These are phyloP conservation scores for Cladopsammia gracilis DNA, from an alignment of 64 coral and sea anemone species.

Conservation along the genomic window DNA sequence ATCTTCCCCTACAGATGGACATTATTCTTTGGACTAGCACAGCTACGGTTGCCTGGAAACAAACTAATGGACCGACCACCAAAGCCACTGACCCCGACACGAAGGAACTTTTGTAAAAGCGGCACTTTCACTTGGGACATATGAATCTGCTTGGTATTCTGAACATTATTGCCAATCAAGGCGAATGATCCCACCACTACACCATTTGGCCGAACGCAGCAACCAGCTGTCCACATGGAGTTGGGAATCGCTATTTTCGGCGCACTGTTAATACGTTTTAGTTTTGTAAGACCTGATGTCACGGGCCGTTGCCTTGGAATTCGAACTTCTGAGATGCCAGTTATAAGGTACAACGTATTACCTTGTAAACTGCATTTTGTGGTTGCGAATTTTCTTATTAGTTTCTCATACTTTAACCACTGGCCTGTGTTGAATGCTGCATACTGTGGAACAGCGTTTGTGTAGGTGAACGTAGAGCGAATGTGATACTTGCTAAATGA, in stretches of 20 bases:
- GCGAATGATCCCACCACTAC: neutral
- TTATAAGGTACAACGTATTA: slow-evolving; percentile 4
- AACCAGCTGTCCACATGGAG: slow-evolving; percentile 24
- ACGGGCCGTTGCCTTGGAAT: neutral
- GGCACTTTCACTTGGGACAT: slow-evolving; percentile 13
- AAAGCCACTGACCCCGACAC: too few species aligned
- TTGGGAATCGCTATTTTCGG: slow-evolving; percentile 20
- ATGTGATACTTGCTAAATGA: neutral
- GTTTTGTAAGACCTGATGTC: too few species aligned
- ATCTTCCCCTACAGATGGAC: too few species aligned
- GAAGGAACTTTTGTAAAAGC: too few species aligned
- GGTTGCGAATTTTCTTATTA: neutral
- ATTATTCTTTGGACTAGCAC: too few species aligned
- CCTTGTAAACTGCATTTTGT: neutral
- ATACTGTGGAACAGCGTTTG: slow-evolving; percentile 46
- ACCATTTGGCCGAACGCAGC: neutral
- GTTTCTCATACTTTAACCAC: slow-evolving; percentile 7
- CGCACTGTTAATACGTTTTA: neutral
- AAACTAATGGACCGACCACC: too few species aligned
- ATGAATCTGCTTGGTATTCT: slow-evolving; percentile 17
- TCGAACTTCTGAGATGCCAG: slow-evolving; percentile 19
- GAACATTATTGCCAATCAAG: slow-evolving; percentile 52
- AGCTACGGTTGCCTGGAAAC: too few species aligned
- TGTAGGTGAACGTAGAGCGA: slow-evolving; percentile 30
- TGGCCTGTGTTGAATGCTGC: neutral